Evolutionary conservation across 1,140 invertebrate species (phyloP).

Genomic region (Temnothorax longispinosus): DNA sequence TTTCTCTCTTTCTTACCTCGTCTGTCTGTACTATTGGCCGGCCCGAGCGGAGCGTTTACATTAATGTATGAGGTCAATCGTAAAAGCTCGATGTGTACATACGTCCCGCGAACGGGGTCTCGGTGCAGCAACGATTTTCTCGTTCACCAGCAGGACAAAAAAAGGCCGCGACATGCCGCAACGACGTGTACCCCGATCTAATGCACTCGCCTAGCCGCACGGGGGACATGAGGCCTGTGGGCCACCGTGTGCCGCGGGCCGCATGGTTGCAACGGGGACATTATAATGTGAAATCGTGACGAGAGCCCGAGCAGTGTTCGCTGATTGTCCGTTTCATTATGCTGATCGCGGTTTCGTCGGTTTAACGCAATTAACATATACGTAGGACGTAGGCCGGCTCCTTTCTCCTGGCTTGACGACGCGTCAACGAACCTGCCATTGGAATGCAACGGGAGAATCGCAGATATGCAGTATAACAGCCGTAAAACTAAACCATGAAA

Average conservation of each 20-base stretch:
- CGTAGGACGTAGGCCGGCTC: conserved; percentile 13
- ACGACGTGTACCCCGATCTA: conserved; percentile 77
- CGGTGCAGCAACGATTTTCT: conserved; percentile 79
- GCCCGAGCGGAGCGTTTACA: conserved; percentile 80
- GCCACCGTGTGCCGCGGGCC: conserved; percentile 63
- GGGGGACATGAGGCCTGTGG: conserved; percentile 57
- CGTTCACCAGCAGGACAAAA: conserved; percentile 71
- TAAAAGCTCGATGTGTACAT: conserved; percentile 84
- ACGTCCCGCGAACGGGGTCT: conserved; percentile 80
- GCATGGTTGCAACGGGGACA: conserved; percentile 57
- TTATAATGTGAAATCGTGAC: conserved; percentile 77
- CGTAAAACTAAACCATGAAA: conserved; percentile 24
- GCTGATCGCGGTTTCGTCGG: conserved; percentile 73
- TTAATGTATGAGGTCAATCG: conserved; percentile 85
- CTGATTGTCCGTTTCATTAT: conserved; percentile 76
- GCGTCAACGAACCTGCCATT: conserved; percentile 34
- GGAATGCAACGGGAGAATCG: conserved; percentile 44
- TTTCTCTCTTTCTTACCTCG: background rate
- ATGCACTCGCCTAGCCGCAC: conserved; percentile 71
- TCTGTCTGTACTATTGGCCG: conserved; percentile 47
- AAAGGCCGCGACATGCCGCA: conserved; percentile 80
- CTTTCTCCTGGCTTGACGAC: conserved; percentile 33
- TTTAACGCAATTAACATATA: conserved; percentile 73
- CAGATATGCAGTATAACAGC: conserved; percentile 36
- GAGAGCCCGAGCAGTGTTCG: conserved; percentile 28